These are phyloP conservation scores for Epinephelus coioides DNA, from an alignment of 2,797 vertebrate species.

Conservation along the genomic window DNA sequence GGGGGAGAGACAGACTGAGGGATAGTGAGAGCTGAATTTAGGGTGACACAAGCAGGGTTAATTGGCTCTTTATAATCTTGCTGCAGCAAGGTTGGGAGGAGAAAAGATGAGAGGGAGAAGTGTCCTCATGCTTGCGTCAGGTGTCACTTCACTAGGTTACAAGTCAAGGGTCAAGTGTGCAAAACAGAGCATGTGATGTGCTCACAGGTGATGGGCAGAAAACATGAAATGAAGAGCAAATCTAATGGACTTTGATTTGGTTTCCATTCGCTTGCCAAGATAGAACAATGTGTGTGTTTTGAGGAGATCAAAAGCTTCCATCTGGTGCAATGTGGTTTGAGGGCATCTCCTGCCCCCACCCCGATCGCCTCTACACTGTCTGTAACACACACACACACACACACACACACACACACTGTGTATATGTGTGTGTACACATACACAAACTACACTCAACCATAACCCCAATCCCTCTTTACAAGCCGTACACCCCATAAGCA, in stretches of 20 bases:
- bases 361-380: not conserved
- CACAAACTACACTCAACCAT: constrained; percentile 19
- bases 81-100: not conserved
- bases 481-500: constrained; percentile 43
- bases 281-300: constrained; percentile 43
- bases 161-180: constrained; percentile 21
- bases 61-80: constrained; percentile 23
- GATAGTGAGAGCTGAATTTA: constrained; percentile 28
- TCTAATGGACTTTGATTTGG: not conserved
- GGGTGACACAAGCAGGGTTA: constrained; percentile 23
- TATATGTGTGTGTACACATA: not conserved
- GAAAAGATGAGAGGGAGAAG: constrained; percentile 13
- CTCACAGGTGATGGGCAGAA: constrained; percentile 2
- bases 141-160: not conserved
- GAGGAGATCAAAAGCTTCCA: constrained; percentile 66
- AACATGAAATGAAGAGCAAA: not conserved
- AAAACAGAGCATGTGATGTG: constrained; percentile 8
- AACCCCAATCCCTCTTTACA: constrained; percentile 62
- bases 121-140: not conserved
- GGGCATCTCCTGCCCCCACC: constrained; percentile 57
- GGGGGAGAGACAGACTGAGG: constrained; percentile 13
- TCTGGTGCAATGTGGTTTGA: constrained; percentile 72
- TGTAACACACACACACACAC: constrained; percentile 14
- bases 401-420: constrained; percentile 14
- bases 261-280: constrained; percentile 18